These are phyloP conservation scores for Epinotia bilunana DNA, from an alignment of 2,888 invertebrate genomes.

Conservation along the genomic window DNA sequence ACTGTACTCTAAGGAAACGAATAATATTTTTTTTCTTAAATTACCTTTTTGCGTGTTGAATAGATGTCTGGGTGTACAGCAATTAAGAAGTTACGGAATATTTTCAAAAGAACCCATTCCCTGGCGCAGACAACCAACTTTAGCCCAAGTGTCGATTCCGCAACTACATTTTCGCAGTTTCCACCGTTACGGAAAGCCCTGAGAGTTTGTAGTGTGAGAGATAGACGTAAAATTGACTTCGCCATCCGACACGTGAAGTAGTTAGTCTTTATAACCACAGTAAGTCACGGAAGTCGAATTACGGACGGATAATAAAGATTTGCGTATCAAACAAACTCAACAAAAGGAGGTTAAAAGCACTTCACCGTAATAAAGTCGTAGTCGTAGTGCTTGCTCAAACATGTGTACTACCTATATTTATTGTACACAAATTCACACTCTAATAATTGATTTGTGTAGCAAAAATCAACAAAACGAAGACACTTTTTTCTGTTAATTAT, in stretches of 20 bases:
- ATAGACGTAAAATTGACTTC: not conserved
- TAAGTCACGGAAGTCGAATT: no score
- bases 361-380: no score
- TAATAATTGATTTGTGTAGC: no score
- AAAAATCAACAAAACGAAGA: no score
- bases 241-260: not conserved
- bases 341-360: no score
- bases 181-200: constrained; percentile 9
- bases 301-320: no score
- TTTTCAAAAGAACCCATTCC: constrained; percentile 7
- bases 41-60: not conserved
- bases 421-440: no score
- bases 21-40: not conserved
- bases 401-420: no score
- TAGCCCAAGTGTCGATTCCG: constrained; percentile 10
- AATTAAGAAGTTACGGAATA: constrained; percentile 2
- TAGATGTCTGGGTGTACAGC: not conserved
- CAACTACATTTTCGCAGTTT: constrained; percentile 25
- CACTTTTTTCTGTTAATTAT: no score
- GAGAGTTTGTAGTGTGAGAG: constrained; percentile 5
- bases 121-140: not conserved
- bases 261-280: not conserved
- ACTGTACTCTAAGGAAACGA: no score
- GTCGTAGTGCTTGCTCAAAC: no score
- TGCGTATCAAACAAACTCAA: no score